Base-by-base conservation (phyloP, 1,140 invertebrate genomes). In the Hylyphantes graminicola region DNA sequence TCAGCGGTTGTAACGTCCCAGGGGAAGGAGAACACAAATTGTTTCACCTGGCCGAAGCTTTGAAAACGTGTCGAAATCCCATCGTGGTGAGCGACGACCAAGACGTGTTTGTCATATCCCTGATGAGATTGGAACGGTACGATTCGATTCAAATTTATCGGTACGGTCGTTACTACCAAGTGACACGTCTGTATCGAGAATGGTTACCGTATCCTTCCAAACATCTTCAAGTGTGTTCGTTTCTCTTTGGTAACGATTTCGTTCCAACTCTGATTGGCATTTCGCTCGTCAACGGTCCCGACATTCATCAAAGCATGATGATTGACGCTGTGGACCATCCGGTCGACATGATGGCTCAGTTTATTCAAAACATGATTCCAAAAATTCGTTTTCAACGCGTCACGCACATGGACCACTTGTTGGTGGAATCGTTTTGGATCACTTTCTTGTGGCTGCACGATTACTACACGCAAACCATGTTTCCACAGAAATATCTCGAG, bases 21-120 rank as follows among this genome's bases (percentile, higher is more conserved):
- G 76, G 76, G 17, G 76, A 78, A 67, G 76, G 76, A 0, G 76
- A 78, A 55, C 76, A 78, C 13, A 78, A 78, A 35, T 0, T 64
- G 4, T 78, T 78, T 78, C 76, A 78, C 0, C 13, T 78, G 0
- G 76, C 76, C 5, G 61, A 67, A 54, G 15, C 9, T 12, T 53
- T 64, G 10, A 48, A 59, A 10, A 11, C 57, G 1, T 76, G 74
- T 10, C 55, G 57, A 12, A 21, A 76, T 5, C 74, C 74, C 50
- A 8, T 76, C 2, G 48, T 76, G 6, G 74, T 76, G 0, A 61
- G 55, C 11, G 57, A 21, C 9, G 74, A 76, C 21, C 61, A 78
- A 19, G 76, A 78, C 35, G 76, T 78, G 10, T 78, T 78, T 21
- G 13, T 78, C 12, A 15, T 78, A 4, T 50, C 63, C 13, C 10